These are phyloP conservation scores for Pithys albifrons DNA, from an alignment of 2,113 vertebrate genomes.

Conservation along the genomic window DNA sequence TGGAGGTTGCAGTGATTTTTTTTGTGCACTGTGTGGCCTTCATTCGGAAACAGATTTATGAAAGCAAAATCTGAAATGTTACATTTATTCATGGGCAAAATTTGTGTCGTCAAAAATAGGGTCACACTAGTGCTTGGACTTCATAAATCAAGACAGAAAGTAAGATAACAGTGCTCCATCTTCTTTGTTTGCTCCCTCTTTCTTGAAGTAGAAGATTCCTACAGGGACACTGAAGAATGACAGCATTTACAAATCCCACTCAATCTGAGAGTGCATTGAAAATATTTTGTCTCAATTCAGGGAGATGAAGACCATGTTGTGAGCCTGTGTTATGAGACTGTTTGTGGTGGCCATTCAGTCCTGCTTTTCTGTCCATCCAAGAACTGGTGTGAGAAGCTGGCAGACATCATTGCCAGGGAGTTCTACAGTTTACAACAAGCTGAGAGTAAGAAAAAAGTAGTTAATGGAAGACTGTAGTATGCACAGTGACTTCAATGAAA, in stretches of 20 bases:
- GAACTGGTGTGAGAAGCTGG: slow-evolving; percentile 97
- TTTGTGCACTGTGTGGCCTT: background rate
- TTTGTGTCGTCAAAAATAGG: background rate
- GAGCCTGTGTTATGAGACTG: slow-evolving; percentile 92
- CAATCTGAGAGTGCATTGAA: background rate
- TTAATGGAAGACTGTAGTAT: background rate
- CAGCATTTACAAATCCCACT: background rate
- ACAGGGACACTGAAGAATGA: background rate
- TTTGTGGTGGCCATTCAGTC: slow-evolving; percentile 86
- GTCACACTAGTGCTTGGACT: background rate
- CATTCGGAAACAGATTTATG: background rate
- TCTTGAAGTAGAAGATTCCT: background rate
- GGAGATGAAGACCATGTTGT: slow-evolving; percentile 95
- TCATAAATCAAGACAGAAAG: background rate
- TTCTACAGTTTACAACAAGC: slow-evolving; percentile 83
- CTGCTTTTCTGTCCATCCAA: slow-evolving; percentile 96
- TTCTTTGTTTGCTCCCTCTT: background rate
- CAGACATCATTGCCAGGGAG: slow-evolving; percentile 87
- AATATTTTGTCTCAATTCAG: slow-evolving; percentile 72
- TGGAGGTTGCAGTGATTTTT: background rate
- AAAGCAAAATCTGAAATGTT: background rate
- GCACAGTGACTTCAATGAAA: background rate
- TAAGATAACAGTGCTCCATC: background rate
- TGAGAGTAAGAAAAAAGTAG: slow-evolving; percentile 62
- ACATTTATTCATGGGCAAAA: background rate